A percentile compares a stretch with the other conserved stretches of the same genome.
These are phyloP conservation scores for Eudemis profundana DNA, from an alignment of 2,888 invertebrate species.

Conservation along the genomic window DNA sequence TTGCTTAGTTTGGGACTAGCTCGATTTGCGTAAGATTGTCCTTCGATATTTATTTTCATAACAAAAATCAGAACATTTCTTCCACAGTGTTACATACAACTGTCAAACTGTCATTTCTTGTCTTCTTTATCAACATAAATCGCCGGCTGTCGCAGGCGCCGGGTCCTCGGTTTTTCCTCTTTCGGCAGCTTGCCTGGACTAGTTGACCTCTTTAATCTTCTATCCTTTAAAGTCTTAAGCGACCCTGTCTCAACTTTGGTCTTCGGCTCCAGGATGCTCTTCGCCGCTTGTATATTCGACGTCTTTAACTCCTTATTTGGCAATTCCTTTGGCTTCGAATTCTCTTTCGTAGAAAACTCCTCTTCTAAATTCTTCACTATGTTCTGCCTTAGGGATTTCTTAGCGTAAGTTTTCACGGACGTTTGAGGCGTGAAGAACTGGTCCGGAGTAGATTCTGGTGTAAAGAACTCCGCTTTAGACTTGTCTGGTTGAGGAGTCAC, in stretches of 20 bases:
- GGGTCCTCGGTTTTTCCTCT: constrained; percentile 50
- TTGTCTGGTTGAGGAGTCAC: constrained; percentile 51
- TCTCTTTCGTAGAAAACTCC: constrained; percentile 63
- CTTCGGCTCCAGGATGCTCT: constrained; percentile 22
- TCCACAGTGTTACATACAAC: no score
- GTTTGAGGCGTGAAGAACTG: constrained; percentile 72
- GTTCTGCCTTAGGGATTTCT: constrained; percentile 56
- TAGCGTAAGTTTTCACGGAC: constrained; percentile 65
- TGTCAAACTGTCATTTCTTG: constrained; percentile 29
- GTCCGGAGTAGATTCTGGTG: constrained; percentile 61
- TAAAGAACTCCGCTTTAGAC: constrained; percentile 57
- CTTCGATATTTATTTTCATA: no score
- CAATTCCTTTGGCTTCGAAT: constrained; percentile 45
- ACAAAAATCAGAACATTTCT: no score
- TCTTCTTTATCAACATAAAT: constrained; percentile 43
- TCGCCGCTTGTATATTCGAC: background rate
- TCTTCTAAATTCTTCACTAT: constrained; percentile 72
- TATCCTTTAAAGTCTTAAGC: constrained; percentile 48
- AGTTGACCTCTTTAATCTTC: constrained; percentile 60
- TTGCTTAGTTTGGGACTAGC: no score
- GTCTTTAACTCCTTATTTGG: background rate
- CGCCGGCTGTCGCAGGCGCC: constrained; percentile 51
- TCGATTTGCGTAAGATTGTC: no score
- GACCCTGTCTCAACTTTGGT: constrained; percentile 48
- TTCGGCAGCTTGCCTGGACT: constrained; percentile 67